A percentile compares a stretch with the other conserved stretches of the same genome.
Evolutionary conservation across 2,888 invertebrate species (phyloP).

Genomic region (Sarcophaga rosellei): DNA sequence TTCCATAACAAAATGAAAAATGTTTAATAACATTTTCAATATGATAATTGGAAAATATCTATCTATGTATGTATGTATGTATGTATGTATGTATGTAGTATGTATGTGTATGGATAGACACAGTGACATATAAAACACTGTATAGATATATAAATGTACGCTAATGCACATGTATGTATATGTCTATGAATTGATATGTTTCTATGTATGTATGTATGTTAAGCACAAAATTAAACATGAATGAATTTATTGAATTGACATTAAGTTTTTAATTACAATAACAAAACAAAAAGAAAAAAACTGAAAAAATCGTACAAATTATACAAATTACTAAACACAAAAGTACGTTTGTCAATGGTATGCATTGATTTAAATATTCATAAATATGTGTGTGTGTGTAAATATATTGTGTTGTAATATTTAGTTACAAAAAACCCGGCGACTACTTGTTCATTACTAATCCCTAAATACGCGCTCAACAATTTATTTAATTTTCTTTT

Average conservation of each 20-base stretch:
- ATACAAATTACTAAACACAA: neutral
- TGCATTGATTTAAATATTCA: slow-evolving; percentile 34
- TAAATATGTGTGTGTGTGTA: neutral
- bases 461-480: too few species aligned
- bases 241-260: slow-evolving; percentile 35
- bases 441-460: too few species aligned
- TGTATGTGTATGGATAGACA: neutral
- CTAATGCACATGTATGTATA: neutral
- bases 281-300: slow-evolving; percentile 10
- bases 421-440: too few species aligned
- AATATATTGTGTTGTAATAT: too few species aligned
- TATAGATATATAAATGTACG: neutral
- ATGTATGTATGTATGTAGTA: neutral
- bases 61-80: neutral
- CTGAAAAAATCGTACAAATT: neutral
- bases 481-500: too few species aligned
- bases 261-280: slow-evolving; percentile 43
- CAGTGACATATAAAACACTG: neutral
- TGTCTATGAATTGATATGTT: neutral
- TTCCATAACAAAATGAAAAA: slow-evolving; percentile 69
- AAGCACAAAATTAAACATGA: slow-evolving; percentile 36
- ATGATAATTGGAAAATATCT: slow-evolving; percentile 57
- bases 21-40: slow-evolving; percentile 61
- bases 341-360: neutral
- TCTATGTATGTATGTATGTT: neutral